Evolutionary conservation across 2,113 vertebrate genomes (phyloP).

Genomic region (Erinaceus europaeus): DNA sequence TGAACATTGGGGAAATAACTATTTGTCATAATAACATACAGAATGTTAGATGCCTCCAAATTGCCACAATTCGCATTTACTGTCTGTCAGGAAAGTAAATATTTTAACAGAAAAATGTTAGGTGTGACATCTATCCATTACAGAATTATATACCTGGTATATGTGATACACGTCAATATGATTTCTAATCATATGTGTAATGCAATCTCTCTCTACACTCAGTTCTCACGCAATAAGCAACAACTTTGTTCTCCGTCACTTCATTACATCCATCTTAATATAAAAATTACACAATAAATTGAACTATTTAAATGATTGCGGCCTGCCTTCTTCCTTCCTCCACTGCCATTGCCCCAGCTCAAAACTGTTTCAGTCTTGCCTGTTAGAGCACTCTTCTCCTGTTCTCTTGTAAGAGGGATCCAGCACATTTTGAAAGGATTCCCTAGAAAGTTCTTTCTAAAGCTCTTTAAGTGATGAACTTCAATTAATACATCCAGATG

Average conservation of each 20-base stretch:
- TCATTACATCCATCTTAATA: neutral
- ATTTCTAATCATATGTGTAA: neutral
- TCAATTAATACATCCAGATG: neutral
- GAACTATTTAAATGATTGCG: neutral
- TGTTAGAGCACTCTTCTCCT: neutral
- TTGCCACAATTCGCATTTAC: conserved; percentile 51
- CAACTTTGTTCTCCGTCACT: neutral
- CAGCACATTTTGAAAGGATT: neutral
- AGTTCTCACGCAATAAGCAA: neutral
- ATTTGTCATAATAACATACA: conserved; percentile 41
- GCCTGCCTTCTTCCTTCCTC: neutral
- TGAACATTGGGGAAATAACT: conserved; percentile 54
- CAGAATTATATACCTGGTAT: conserved; percentile 27
- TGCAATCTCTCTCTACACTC: neutral
- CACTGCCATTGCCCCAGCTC: neutral
- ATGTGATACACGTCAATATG: neutral
- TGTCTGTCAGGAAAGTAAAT: conserved; percentile 62
- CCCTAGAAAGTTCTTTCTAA: neutral
- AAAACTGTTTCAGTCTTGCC: neutral
- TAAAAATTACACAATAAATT: neutral
- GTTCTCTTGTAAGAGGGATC: neutral
- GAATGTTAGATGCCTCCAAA: conserved; percentile 44
- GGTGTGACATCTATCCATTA: conserved; percentile 28
- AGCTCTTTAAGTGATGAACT: neutral
- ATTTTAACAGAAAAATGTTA: conserved; percentile 56